phyloP scores from a whole-genome alignment of 1,140 invertebrate species.

The Eupristina koningsbergeri region DNA sequence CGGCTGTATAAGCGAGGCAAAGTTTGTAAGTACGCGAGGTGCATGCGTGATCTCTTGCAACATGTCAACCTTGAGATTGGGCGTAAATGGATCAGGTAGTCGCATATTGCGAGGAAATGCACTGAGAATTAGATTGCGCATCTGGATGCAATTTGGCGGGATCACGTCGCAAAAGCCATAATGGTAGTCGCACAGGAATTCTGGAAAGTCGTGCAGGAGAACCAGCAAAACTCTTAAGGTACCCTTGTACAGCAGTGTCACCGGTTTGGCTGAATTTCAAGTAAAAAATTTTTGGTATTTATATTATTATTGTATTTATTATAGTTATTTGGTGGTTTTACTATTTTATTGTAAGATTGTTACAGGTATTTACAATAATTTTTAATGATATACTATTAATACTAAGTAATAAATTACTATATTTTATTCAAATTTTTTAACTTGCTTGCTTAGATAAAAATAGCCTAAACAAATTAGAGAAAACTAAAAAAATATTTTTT shows the following conservation, averaged over 20 bases:
- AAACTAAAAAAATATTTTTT: no score
- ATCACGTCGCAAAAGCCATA: conserved; percentile 99
- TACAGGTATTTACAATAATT: no score
- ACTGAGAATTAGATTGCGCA: conserved; percentile 97
- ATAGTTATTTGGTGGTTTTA: background rate
- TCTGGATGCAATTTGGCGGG: conserved; percentile 98
- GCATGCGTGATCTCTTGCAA: conserved; percentile 88
- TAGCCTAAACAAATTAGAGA: no score
- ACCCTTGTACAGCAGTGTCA: conserved; percentile 95
- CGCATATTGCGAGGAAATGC: conserved; percentile 98
- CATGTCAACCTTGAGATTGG: conserved; percentile 97
- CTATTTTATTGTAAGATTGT: background rate
- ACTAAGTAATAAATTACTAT: no score
- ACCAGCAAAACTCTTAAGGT: conserved; percentile 96
- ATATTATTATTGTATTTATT: background rate
- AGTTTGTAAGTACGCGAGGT: conserved; percentile 93
- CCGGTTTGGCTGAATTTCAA: conserved; percentile 81
- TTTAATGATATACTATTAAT: no score
- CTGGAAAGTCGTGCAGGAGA: conserved; percentile 98
- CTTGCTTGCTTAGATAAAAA: no score
- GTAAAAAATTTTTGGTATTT: background rate
- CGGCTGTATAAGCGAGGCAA: conserved; percentile 89
- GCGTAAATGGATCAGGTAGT: conserved; percentile 97
- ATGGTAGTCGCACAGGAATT: conserved; percentile 99
- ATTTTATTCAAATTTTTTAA: no score